These are phyloP conservation scores for Zingel zingel DNA, from an alignment of 2,113 vertebrate species.

Conservation along the genomic window DNA sequence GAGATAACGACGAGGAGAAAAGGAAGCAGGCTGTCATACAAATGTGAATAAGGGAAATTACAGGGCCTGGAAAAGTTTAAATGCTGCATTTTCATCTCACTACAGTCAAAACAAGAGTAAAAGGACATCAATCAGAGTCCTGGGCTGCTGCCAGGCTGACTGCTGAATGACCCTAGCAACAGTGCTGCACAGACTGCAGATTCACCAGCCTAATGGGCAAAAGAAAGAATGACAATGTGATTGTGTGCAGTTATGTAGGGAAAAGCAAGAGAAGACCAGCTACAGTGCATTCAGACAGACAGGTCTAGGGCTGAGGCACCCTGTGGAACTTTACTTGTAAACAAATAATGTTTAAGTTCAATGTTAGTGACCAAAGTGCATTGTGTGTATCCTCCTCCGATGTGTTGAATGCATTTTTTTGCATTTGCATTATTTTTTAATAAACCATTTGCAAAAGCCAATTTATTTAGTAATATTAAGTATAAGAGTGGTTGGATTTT, in stretches of 20 bases:
- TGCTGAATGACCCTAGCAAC: constrained; percentile 44
- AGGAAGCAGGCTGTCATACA: constrained; percentile 52
- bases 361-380: neutral
- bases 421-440: too few relatives aligned
- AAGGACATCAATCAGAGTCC: constrained; percentile 50
- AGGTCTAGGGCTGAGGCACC: neutral
- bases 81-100: constrained; percentile 36
- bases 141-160: constrained; percentile 39
- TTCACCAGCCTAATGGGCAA: neutral
- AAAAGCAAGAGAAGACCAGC: neutral
- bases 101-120: constrained; percentile 56
- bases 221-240: constrained; percentile 6
- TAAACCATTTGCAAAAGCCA: too few relatives aligned
- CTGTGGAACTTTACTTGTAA: neutral
- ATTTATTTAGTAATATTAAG: too few relatives aligned
- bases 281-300: constrained; percentile 1
- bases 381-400: neutral
- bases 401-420: too few relatives aligned
- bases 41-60: constrained; percentile 63
- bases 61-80: constrained; percentile 41
- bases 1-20: constrained; percentile 49
- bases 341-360: neutral
- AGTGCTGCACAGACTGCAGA: constrained; percentile 26
- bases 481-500: neutral
- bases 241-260: neutral